Evolutionary conservation across 2,113 vertebrate species (phyloP).

Genomic region (Paedocypris sp.): DNA sequence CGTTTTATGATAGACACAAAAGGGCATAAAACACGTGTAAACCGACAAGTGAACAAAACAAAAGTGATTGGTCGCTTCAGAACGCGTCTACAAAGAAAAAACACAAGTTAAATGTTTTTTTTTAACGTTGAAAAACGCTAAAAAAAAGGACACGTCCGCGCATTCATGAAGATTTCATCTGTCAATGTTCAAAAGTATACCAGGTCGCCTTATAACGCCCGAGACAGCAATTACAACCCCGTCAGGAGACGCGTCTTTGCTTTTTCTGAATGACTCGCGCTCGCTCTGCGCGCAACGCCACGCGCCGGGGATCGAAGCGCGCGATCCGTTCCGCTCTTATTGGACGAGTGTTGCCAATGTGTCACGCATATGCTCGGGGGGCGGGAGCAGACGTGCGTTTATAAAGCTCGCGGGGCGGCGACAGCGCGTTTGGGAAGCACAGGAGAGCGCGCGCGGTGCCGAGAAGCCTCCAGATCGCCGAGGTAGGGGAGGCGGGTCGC

Average conservation of each 20-base stretch:
- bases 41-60: no score
- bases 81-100: no score
- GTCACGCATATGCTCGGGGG: constrained; percentile 56
- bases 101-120: no score
- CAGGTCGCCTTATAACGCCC: no score
- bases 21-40: no score
- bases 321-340: constrained; percentile 46
- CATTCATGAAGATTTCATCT: no score
- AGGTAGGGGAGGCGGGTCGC: constrained; percentile 55
- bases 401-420: constrained; percentile 44
- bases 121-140: no score
- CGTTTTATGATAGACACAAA: no score
- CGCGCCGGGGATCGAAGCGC: constrained; percentile 15
- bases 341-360: constrained; percentile 50
- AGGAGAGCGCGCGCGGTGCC: constrained; percentile 31
- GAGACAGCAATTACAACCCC: no score
- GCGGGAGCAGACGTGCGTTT: constrained; percentile 54
- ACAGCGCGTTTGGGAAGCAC: constrained; percentile 37
- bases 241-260: not conserved
- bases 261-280: not conserved
- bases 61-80: no score
- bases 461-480: constrained; percentile 6
- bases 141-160: no score
- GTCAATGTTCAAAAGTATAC: no score
- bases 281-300: not conserved